Conservation (phyloP, 1,140 invertebrate genomes). For the Helicoverpa zea region DNA sequence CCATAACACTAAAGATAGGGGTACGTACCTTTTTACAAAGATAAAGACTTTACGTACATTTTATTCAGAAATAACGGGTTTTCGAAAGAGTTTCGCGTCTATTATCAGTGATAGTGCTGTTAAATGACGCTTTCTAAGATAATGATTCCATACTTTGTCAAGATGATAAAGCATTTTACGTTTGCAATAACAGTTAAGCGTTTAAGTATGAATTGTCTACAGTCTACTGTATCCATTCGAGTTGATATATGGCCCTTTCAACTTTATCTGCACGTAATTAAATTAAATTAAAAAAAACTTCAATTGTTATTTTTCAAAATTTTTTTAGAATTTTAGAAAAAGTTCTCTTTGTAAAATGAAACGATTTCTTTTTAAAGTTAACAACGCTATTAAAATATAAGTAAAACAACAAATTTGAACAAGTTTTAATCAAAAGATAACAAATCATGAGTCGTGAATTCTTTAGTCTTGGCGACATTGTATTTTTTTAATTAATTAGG, state of each 20-base stretch:
- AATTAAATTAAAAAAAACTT: background rate
- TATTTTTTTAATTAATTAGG: no score
- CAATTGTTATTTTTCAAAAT: background rate
- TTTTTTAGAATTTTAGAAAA: no score
- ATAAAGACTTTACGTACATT: conserved; percentile 3
- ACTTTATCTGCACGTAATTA: background rate
- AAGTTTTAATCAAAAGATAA: no score
- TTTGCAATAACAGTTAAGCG: background rate
- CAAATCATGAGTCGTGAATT: no score
- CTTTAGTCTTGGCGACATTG: no score
- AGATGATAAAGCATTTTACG: background rate
- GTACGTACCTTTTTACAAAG: conserved; percentile 3
- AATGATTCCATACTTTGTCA: background rate
- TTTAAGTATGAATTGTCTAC: background rate
- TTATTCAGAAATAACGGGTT: conserved; percentile 12
- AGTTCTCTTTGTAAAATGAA: no score
- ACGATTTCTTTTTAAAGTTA: no score
- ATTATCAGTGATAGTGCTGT: background rate
- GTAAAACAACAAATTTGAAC: no score
- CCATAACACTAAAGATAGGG: conserved; percentile 29
- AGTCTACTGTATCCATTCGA: background rate
- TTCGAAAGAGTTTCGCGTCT: background rate
- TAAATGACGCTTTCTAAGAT: background rate
- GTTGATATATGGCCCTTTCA: background rate
- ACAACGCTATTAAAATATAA: no score